A percentile compares a stretch with the other conserved stretches of the same genome.
Conservation (phyloP, 2,113 vertebrate species). For the zebrafish (Danio rerio) region GRCz12tu NC_133195.1:35395501-35396000, state of each 20-base stretch:
- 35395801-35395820: slow-evolving; percentile 29
- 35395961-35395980: slow-evolving; percentile 47
- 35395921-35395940: slow-evolving; percentile 27
- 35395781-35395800: slow-evolving; percentile 24
- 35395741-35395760: not conserved
- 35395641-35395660: not conserved
- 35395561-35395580: not conserved
- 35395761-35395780: slow-evolving; percentile 14
- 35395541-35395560: too few species aligned
- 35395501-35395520: too few species aligned
- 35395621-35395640: not conserved
- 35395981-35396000: slow-evolving; percentile 25
- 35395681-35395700: not conserved
- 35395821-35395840: slow-evolving; percentile 31
- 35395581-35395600: not conserved
- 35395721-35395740: slow-evolving; percentile 1
- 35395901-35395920: slow-evolving; percentile 12
- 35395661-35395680: not conserved
- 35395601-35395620: not conserved
- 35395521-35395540: too few species aligned
- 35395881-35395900: slow-evolving; percentile 31
- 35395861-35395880: slow-evolving; percentile 8
- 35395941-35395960: slow-evolving; percentile 53
- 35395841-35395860: slow-evolving; percentile 28
- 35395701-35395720: not conserved